Base-by-base conservation (phyloP, 2,888 invertebrate genomes). In the Brachylomia viminalis region DNA sequence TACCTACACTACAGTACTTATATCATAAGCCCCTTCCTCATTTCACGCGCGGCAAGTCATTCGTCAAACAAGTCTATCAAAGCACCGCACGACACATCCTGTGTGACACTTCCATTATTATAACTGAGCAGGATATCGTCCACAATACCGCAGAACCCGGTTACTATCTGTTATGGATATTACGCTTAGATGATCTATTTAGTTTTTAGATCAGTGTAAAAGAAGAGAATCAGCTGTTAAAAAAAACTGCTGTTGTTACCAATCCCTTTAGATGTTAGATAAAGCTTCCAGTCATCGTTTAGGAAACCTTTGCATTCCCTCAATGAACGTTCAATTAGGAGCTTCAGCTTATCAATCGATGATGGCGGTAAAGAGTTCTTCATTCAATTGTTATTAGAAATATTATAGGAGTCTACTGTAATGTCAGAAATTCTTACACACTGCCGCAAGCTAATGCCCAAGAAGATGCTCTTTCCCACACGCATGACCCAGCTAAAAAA, bases 11-110 rank as follows among this genome's bases (percentile, higher is more conserved):
- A 11, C n/a, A n/a, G n/a, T n/a, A n/a, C 54, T 54, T 30, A 58
- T n/a, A 54, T 52, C 20, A 67, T 62, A 23, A 45, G n/a, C 52
- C 52, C 77, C 66, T 71, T 81, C 65, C 68, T 82, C 64, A 72
- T 66, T 65, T 54, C 77, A 73, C 78, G 45, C 72, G 76, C 70
- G 56, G 38, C 45, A 67, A 70, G 67, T 62, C 73, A 85, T 85
- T 59, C 59, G 49, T 72, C 75, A 67, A 80, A 80, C 80, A 17
- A 47, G 13, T 62, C 61, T 79, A 66, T 85, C 86, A 85, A 74
- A 85, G 67, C 70, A 78, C 64, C 64, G 59, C 49, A 77, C 58
- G 79, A 80, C 85, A 80, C 80, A 74, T 79, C 79, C 87, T 85
- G 90, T 80, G 64, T 49, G 64, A 68, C 61, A 66, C 71, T 79